Evolutionary conservation across 2,888 invertebrate genomes (phyloP), one percentile per base, ranked within the genome.

Genomic region (Amiota mariae): DNA sequence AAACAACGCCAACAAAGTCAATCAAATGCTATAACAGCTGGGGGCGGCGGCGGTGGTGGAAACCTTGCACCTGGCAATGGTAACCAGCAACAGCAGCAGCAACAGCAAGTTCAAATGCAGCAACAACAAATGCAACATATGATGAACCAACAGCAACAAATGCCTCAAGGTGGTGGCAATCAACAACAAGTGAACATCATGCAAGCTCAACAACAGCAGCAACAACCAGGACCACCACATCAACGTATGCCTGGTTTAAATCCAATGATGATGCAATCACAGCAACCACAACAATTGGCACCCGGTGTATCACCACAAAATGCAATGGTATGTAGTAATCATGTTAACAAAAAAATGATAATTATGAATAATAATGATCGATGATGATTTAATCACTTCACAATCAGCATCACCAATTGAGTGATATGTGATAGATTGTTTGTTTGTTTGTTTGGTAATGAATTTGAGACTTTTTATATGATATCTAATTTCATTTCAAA

Each of bases 1-100:
- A 97, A 97, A 87, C 96, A 96, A 89, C 92, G 96, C 88, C 94
- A 95, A 91, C 93, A 90, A 78, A 88, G 87, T 79, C 88, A 89
- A 82, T 82, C 83, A 8, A 90, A 89, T 78, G 84, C 88, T 24
- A 85, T 81, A 36, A 81, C 80, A 4, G 73, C 73, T 18, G 81
- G 76, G 6, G 80, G 81, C 51, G 80, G 79, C 24, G 24, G n/a
- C 36, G 78, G 74, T 56, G 76, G 84, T 4, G 84, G 82, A 11
- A 81, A 82, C 6, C 72, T 81, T 47, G 81, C 87, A 73, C 77
- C 81, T 0, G 89, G 87, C 20, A 88, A 85, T 56, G 87, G 87
- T 0, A 85, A 87, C 1, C 85, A 86, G 63, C 86, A 83, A 15
- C 85, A 87, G 47, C 88, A 86, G 56, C 84, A 82, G 48, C 81